phyloP scores from a whole-genome alignment of 2,797 vertebrate genomes.

The Rallus crepitans region DNA sequence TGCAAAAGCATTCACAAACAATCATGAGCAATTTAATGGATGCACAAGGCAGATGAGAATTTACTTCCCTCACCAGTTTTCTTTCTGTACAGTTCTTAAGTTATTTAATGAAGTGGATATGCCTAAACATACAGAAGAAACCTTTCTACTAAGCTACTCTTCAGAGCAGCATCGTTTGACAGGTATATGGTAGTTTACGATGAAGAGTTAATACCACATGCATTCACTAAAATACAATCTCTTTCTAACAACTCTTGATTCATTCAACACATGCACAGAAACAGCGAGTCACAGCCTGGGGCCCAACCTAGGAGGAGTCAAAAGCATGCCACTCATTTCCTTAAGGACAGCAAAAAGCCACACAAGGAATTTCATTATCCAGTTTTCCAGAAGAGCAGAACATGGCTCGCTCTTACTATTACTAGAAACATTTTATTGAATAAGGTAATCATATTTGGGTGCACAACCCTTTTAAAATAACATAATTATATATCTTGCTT shows the following conservation, averaged over 20 bases:
- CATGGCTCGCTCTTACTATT: background rate
- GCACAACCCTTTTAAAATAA: background rate
- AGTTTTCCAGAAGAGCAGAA: background rate
- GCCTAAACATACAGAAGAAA: constrained; percentile 5
- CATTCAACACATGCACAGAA: background rate
- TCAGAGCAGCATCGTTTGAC: background rate
- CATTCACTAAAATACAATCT: background rate
- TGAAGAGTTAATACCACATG: background rate
- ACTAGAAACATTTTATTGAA: background rate
- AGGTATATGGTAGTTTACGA: background rate
- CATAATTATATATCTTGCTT: background rate
- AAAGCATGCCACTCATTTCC: background rate
- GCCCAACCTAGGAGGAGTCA: background rate
- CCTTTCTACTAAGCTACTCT: background rate
- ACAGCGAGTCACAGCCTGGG: background rate
- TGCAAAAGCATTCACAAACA: constrained; percentile 53
- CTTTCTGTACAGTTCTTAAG: constrained; percentile 33
- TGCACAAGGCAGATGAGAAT: constrained; percentile 61
- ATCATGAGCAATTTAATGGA: constrained; percentile 38
- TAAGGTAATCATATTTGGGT: background rate
- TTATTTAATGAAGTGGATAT: constrained; percentile 36
- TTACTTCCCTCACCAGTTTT: constrained; percentile 62
- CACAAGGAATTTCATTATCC: background rate
- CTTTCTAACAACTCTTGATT: background rate
- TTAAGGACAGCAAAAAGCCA: background rate